Conservation (phyloP, 1,140 invertebrate species). For the Leguminivora glycinivorella region DNA sequence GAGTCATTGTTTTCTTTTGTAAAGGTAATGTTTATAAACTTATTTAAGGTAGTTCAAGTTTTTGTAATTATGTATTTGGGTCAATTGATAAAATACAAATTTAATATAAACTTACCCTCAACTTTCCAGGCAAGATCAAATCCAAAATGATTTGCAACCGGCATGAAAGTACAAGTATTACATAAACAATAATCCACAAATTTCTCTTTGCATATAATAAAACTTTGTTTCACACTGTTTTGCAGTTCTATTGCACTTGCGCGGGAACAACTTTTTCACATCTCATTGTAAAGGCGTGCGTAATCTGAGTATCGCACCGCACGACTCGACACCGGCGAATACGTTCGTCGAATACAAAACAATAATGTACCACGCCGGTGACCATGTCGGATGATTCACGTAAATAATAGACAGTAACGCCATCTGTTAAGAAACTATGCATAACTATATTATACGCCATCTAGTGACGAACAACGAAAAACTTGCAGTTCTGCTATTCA, state of each 20-base stretch:
- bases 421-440: slow-evolving; percentile 42
- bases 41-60: too few species aligned
- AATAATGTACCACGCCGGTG: slow-evolving; percentile 36
- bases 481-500: slow-evolving; percentile 28
- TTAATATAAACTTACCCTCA: slow-evolving; percentile 50
- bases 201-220: slow-evolving; percentile 48
- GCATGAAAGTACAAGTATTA: slow-evolving; percentile 52
- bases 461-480: slow-evolving; percentile 25
- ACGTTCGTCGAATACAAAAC: slow-evolving; percentile 71
- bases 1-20: too few species aligned
- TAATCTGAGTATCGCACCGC: slow-evolving; percentile 54
- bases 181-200: slow-evolving; percentile 59
- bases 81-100: not conserved
- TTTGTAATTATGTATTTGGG: too few species aligned
- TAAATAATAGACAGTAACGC: slow-evolving; percentile 32
- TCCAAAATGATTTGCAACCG: slow-evolving; percentile 46
- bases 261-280: slow-evolving; percentile 60
- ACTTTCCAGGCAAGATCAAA: slow-evolving; percentile 32
- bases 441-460: slow-evolving; percentile 34
- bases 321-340: slow-evolving; percentile 54
- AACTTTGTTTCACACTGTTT: slow-evolving; percentile 65
- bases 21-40: too few species aligned
- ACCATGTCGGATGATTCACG: slow-evolving; percentile 41
- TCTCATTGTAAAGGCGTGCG: slow-evolving; percentile 52
- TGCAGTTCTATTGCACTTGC: slow-evolving; percentile 55